Evolutionary conservation across 1,140 invertebrate species (phyloP), one percentile per base, ranked within the genome.

Genomic region (Drosophila pectinifera): DNA sequence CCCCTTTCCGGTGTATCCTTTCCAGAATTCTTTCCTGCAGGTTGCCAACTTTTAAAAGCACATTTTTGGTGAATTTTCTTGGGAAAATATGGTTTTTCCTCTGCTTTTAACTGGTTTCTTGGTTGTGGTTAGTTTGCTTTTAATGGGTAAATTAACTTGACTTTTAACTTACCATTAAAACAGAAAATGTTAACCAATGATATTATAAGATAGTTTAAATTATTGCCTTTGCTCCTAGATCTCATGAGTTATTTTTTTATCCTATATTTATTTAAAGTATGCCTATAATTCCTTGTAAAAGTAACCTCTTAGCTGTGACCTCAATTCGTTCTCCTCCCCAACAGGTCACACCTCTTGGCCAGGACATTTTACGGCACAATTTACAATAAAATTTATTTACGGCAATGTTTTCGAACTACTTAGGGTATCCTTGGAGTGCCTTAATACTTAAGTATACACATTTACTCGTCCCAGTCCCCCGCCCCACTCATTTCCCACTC

Each of bases 381-480:
- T 88, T 88, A 89, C 77, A 84, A 84, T 89, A 88, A 88, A 88
- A 89, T 80, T 61, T 80, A 80, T 88, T 88, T 88, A 88, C 84
- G 84, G 89, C 84, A 74, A 85, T 85, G 81, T 84, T 85, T 85
- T 80, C 67, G 54, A 45, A 88, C 67, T 89, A 69, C 67, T 88
- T 77, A 85, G 49, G 48, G 64, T 41, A 68, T 54, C 55, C 57
- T 80, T 82, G 28, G 63, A 80, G 79, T 86, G 75, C 39, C 57
- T 56, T 56, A 54, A 51, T 51, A 51, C 48, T 34, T 20, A 34
- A 51, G 16, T 20, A 51, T 51, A 51, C 28, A 51, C 48, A 34
- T 8, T 51, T 51, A 18, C 8, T 28, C 24, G n/a, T 38, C 53
- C 43, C 26, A 16, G 16, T 24, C 22, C 56, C 7, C 46, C 46